These are phyloP conservation scores for Ichneumoninae sp. DNA, from an alignment of 2,888 invertebrate genomes.

Conservation along the genomic window DNA sequence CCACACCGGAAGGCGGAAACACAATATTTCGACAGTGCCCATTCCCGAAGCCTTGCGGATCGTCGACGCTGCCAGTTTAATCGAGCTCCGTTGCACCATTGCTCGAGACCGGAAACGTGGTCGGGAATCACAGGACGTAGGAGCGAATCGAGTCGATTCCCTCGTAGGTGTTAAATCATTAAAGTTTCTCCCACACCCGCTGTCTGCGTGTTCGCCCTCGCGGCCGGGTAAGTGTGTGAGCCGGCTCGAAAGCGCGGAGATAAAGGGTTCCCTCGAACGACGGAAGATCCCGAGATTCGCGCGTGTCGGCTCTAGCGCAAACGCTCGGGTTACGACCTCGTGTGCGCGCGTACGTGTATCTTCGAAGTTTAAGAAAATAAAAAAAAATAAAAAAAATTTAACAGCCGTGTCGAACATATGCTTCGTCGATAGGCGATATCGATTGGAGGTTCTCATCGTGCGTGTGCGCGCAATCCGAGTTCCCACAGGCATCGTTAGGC, in stretches of 20 bases:
- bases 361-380: conserved; percentile 28
- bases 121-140: conserved; percentile 19
- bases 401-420: conserved; percentile 66
- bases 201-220: conserved; percentile 10
- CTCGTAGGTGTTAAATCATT: conserved; percentile 54
- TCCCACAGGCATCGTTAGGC: conserved; percentile 55
- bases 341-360: not conserved
- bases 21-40: not conserved
- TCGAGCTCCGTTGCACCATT: not conserved
- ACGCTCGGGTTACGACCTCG: conserved; percentile 48
- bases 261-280: conserved; percentile 34
- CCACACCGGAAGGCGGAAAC: not conserved
- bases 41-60: not conserved
- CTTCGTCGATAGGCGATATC: conserved; percentile 67
- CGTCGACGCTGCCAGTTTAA: not conserved
- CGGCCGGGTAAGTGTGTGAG: conserved; percentile 2
- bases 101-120: not conserved
- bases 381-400: conserved; percentile 29
- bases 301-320: conserved; percentile 55
- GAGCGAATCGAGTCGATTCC: conserved; percentile 35
- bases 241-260: conserved; percentile 33
- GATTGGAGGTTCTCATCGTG: conserved; percentile 64
- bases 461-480: conserved; percentile 21
- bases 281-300: conserved; percentile 46
- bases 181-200: conserved; percentile 48